Evolutionary conservation across 2,113 vertebrate species (phyloP), one percentile per base, ranked within the genome.

Genomic region (Centrocercus urophasianus): DNA sequence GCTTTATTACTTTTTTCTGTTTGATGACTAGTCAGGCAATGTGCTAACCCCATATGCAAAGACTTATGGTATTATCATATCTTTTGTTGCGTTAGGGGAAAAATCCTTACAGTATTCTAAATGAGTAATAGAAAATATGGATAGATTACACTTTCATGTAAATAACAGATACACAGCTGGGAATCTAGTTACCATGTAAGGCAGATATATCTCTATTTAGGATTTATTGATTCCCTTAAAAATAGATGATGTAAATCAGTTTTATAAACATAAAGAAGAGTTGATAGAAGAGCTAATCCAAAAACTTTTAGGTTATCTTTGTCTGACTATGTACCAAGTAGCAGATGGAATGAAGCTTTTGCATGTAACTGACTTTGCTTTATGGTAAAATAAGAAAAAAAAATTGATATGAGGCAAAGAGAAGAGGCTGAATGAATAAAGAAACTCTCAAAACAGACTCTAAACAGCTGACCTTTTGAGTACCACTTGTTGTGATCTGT

Each of bases 1-100:
- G 86, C 82, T 93, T 94, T 94, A 96, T 95, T 97, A 96, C 96
- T 96, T 96, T 28, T 79, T 96, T 85, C 90, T 95, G 71, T 97
- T 93, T 88, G 88, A 76, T 91, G 90, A 83, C 86, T 92, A 1
- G 8, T 93, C 66, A 95, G 74, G 78, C 81, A 88, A 69, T 77
- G 78, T 95, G 91, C 90, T 95, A 90, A 92, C 78, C 67, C 92
- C 84, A 90, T 92, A 92, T 93, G 83, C 66, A 90, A 66, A 82
- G 20, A 72, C 54, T 91, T 88, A 77, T 76, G 89, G 52, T 92
- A 93, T 74, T 7, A 27, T 90, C 7, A 6, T 81, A 74, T 91
- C 75, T 85, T 86, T 90, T 75, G 16, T 72, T 96, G 87, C 78
- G 77, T 89, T 78, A 92, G 38, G 81, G 66, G 32, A 10, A 75